Conservation (phyloP, 2,888 invertebrate species). For the Caenorhabditis uteleia region DNA sequence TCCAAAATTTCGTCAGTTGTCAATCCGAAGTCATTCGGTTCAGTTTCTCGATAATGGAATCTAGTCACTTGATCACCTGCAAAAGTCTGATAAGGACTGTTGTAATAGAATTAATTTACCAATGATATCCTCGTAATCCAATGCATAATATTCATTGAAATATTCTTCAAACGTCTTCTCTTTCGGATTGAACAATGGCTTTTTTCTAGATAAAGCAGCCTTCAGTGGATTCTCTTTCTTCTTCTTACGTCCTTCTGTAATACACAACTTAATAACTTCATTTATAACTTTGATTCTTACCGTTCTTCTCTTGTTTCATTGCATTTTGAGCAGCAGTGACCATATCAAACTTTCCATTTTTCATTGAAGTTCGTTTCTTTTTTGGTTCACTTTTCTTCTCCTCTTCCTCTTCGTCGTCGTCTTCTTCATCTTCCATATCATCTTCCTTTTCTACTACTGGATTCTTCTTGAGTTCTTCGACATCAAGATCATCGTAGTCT, state of each 20-base stretch:
- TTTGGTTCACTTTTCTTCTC: constrained; percentile 13
- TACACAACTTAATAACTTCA: neutral
- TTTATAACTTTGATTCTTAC: constrained; percentile 6
- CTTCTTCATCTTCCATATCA: constrained; percentile 16
- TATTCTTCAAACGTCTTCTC: constrained; percentile 83
- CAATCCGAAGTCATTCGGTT: constrained; percentile 89
- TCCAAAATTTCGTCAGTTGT: constrained; percentile 88
- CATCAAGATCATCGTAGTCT: constrained; percentile 47
- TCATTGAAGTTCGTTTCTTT: constrained; percentile 10
- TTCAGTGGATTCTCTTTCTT: constrained; percentile 76
- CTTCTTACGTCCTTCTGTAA: constrained; percentile 50
- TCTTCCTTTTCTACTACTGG: constrained; percentile 18
- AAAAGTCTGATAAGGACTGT: no score
- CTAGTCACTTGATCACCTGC: constrained; percentile 80
- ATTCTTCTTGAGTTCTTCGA: constrained; percentile 32
- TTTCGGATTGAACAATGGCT: constrained; percentile 84
- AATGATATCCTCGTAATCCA: constrained; percentile 94
- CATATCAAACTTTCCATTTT: constrained; percentile 37
- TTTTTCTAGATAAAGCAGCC: constrained; percentile 79
- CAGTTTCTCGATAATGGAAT: constrained; percentile 86
- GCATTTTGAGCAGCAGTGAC: constrained; percentile 35
- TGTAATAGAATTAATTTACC: constrained; percentile 70
- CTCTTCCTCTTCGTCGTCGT: constrained; percentile 25
- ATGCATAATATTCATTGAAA: constrained; percentile 90
- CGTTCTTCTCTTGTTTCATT: constrained; percentile 33